Base-by-base conservation (phyloP, 2,888 invertebrate genomes). In the Nasonovia ribisnigri region DNA sequence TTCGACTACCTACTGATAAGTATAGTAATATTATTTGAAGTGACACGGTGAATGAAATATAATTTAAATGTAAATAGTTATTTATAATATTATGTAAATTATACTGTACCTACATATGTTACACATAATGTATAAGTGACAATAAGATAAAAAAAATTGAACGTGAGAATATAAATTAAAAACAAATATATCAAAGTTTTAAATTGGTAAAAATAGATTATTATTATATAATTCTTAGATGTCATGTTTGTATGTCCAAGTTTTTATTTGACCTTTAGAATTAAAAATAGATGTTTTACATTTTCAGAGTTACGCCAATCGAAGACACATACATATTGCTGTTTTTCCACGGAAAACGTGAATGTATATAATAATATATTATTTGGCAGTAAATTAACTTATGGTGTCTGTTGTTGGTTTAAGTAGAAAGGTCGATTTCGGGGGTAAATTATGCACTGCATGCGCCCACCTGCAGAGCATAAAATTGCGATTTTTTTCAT, bases 1-100 rank as follows among this genome's bases (percentile, higher is more conserved):
- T 36, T 77, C 20, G 20, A 67, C n/a, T 67, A 67, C 13, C n/a
- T 67, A 67, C 13, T 16, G 16, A 67, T 67, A 16, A 67, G n/a
- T 67, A 20, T 54, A 67, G 16, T 16, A n/a, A n/a, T 67, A 67
- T 67, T n/a, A 16, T 67, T 5, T n/a, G 67, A n/a, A 67, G n/a
- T 67, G 67, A 67, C n/a, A 67, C n/a, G 67, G 67, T 67, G n/a
- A n/a, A n/a, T 67, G 16, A 67, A 67, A 67, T n/a, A 67, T 16
- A 67, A 67, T 67, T 67, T 67, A 67, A n/a, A 67, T 67, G n/a
- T 67, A 16, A 67, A 67, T 67, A 67, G n/a, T 67, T 67, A 16
- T 67, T 67, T 67, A 67, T 36, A 77, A 77, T 77, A 36, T 36
- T 77, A 77, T 77, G 36, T 77, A 77, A 77, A 77, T 77, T 77